phyloP scores from a whole-genome alignment of 2,888 invertebrate species.

The Parnassius glacialis region DNA sequence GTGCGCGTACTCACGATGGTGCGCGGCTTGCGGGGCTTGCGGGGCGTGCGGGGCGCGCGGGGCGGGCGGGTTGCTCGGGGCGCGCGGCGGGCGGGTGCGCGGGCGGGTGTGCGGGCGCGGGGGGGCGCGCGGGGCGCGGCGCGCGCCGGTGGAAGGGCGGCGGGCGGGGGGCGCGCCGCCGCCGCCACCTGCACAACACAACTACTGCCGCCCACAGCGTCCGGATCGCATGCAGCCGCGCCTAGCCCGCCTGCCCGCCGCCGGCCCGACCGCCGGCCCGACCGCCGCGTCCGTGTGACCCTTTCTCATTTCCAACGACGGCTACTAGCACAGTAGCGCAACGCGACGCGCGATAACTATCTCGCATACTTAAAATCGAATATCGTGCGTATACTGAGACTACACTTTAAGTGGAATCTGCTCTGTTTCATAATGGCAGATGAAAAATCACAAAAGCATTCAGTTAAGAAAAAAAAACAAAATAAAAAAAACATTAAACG shows the following conservation, averaged over 20 bases:
- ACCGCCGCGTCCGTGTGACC: slow-evolving; percentile 22
- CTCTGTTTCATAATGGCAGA: no score
- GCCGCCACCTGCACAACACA: slow-evolving; percentile 71
- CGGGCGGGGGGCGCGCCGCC: slow-evolving; percentile 67
- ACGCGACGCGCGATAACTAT: neutral
- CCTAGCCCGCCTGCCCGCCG: slow-evolving; percentile 25
- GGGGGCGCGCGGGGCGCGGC: slow-evolving; percentile 73
- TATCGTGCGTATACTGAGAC: no score
- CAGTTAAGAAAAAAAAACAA: neutral
- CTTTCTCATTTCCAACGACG: slow-evolving; percentile 16
- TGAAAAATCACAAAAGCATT: no score
- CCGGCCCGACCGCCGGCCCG: slow-evolving; percentile 30
- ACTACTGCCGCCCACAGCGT: slow-evolving; percentile 32
- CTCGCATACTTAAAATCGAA: no score
- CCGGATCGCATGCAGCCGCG: slow-evolving; percentile 23
- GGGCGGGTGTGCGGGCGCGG: slow-evolving; percentile 53
- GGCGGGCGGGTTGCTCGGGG: neutral
- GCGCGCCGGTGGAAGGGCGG: slow-evolving; percentile 83
- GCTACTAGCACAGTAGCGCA: slow-evolving; percentile 6
- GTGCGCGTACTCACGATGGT: neutral
- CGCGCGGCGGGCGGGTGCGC: slow-evolving; percentile 6
- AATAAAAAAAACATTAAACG: neutral
- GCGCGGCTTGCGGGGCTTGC: slow-evolving; percentile 7
- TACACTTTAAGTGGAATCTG: no score
- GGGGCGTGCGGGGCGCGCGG: slow-evolving; percentile 1